Base-by-base conservation (phyloP, 1,140 invertebrate genomes). In the Gonioctena quinquepunctata region DNA sequence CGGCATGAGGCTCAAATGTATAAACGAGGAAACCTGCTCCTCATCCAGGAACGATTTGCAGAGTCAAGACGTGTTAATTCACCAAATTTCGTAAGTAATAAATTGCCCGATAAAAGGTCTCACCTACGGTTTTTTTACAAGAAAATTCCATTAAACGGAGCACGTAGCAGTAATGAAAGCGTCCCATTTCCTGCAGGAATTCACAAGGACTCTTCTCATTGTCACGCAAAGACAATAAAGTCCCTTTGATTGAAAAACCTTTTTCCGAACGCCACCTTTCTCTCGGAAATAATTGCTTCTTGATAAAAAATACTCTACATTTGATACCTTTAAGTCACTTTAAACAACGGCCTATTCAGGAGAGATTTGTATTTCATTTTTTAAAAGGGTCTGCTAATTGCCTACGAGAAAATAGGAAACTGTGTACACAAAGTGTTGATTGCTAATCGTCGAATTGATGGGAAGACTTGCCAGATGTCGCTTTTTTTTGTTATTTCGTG, bases 71-170 rank as follows among this genome's bases (percentile, higher is more conserved):
- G 64, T 52, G 63, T 57, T 71, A 66, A 71, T 62, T 71, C 59
- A 26, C 25, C 25, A 26, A 71, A 60, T 62, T 61, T 71, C 69
- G 48, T 67, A 28, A 63, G 74, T 77, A 77, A 77, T 77, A 77
- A 77, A 77, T 77, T 73, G 74, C 60, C 50, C 70, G 73, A 71
- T 75, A 74, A 75, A 76, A 76, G 77, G 75, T 75, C 70, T 78
- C 75, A 77, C 75, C 77, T 77, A 77, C 72, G 74, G 71, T 74
- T 76, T 77, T 77, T 78, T 76, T 77, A 78, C 76, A 78, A 78
- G 77, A 74, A 78, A 78, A 78, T 72, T 78, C 77, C 77, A 78
- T 78, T 78, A 78, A 78, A 75, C 75, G 68, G 73, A 77, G 77
- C 76, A 78, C 75, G 77, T 77, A 78, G 74, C 56, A 70, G 74